Conservation (phyloP, 2,113 vertebrate species). For the Ia io region DNA sequence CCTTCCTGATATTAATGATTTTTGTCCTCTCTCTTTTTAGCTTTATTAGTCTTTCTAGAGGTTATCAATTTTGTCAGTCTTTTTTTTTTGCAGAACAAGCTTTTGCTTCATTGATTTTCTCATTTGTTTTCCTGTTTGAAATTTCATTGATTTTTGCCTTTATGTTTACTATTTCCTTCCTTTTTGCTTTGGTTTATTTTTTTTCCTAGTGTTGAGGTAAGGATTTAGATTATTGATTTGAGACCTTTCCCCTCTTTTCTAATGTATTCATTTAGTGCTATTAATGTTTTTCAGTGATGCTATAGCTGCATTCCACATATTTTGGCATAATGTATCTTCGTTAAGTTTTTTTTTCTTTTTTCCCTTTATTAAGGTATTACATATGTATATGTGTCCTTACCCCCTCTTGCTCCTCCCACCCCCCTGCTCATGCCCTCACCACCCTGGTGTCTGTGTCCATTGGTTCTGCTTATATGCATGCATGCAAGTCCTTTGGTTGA, state of each 20-base stretch:
- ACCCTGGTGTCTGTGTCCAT: too few species aligned
- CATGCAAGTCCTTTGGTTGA: too few species aligned
- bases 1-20: background rate
- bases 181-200: constrained; percentile 23
- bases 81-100: background rate
- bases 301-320: constrained; percentile 8
- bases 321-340: constrained; percentile 22
- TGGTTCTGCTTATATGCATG: too few species aligned
- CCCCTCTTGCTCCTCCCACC: too few species aligned
- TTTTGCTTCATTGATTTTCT: constrained; percentile 34
- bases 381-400: too few species aligned
- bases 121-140: background rate
- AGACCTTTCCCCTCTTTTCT: background rate
- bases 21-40: background rate
- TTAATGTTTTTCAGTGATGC: background rate
- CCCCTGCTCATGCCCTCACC: too few species aligned
- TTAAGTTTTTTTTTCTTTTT: background rate
- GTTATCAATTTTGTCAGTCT: constrained; percentile 10
- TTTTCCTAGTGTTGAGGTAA: constrained; percentile 27
- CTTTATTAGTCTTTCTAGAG: background rate
- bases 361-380: too few species aligned
- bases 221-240: constrained; percentile 29
- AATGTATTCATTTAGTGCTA: background rate
- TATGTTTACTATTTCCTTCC: background rate
- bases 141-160: constrained; percentile 1